Evolutionary conservation across 1,140 invertebrate species (phyloP).

Genomic region (Carposina sasakii): DNA sequence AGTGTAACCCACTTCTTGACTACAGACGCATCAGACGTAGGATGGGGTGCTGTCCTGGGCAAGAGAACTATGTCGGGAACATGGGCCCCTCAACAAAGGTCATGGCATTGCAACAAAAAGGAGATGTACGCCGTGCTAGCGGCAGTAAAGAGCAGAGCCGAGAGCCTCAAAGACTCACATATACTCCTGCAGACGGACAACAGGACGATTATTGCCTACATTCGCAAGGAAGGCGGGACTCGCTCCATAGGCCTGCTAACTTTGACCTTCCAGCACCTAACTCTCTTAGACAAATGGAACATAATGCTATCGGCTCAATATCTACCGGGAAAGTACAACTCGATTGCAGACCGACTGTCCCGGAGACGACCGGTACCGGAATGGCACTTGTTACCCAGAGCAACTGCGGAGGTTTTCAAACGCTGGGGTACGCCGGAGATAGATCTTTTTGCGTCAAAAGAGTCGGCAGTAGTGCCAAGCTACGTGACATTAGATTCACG

Average conservation of each 20-base stretch:
- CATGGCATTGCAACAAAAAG: neutral
- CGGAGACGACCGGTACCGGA: constrained; percentile 19
- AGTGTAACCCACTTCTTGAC: neutral
- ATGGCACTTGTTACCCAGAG: constrained; percentile 23
- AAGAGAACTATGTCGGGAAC: neutral
- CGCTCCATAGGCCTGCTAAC: neutral
- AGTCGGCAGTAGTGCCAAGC: constrained; percentile 18
- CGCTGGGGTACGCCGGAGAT: constrained; percentile 26
- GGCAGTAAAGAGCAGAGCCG: neutral
- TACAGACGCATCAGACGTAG: neutral
- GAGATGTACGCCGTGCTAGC: neutral
- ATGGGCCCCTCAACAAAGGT: neutral
- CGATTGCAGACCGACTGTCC: constrained; percentile 1
- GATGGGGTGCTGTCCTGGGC: constrained; percentile 1
- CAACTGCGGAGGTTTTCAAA: constrained; percentile 23
- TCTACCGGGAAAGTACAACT: neutral
- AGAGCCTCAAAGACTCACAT: neutral
- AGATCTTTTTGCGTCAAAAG: constrained; percentile 30
- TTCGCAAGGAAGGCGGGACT: neutral
- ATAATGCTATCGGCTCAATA: neutral
- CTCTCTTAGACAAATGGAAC: neutral
- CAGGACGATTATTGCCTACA: neutral
- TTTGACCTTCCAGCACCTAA: neutral
- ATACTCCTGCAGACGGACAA: constrained; percentile 1
- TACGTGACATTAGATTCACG: constrained; percentile 26